These are phyloP conservation scores for Cerceris rybyensis DNA, from an alignment of 2,888 invertebrate genomes.

Conservation along the genomic window DNA sequence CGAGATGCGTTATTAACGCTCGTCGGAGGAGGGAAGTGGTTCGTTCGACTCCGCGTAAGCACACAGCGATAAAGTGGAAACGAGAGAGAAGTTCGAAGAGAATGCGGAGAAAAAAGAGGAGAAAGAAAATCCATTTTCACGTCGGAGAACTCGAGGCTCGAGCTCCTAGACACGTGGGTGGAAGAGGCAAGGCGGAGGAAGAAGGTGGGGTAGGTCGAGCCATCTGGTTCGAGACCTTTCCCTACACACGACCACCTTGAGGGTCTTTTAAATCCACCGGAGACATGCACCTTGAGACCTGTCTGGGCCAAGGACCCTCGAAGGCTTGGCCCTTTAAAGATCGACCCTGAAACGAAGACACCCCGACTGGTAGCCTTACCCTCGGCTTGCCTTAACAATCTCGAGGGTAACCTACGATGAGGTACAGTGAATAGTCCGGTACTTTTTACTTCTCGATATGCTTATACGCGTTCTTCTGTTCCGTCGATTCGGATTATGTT, in stretches of 20 bases:
- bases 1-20: conserved; percentile 75
- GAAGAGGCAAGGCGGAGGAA: conserved; percentile 38
- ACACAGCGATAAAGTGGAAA: conserved; percentile 3
- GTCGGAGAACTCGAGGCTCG: conserved; percentile 29
- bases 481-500: conserved; percentile 43
- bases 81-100: conserved; percentile 17
- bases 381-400: conserved; percentile 46
- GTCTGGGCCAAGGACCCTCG: conserved; percentile 76
- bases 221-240: conserved; percentile 68
- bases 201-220: conserved; percentile 68
- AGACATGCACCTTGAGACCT: conserved; percentile 79
- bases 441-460: conserved; percentile 39
- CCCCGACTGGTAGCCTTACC: conserved; percentile 45
- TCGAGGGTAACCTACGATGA: conserved; percentile 46
- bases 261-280: conserved; percentile 75
- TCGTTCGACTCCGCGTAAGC: conserved; percentile 23
- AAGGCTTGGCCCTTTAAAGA: conserved; percentile 72
- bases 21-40: conserved; percentile 26
- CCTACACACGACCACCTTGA: conserved; percentile 52
- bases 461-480: conserved; percentile 35
- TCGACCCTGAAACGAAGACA: conserved; percentile 68
- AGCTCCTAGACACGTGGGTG: conserved; percentile 65
- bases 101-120: conserved; percentile 16
- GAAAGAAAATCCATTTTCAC: conserved; percentile 61
- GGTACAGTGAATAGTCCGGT: conserved; percentile 36